Evolutionary conservation across 2,113 vertebrate genomes (phyloP), one percentile per base, ranked within the genome.

Genomic region (Baryphthengus martii): DNA sequence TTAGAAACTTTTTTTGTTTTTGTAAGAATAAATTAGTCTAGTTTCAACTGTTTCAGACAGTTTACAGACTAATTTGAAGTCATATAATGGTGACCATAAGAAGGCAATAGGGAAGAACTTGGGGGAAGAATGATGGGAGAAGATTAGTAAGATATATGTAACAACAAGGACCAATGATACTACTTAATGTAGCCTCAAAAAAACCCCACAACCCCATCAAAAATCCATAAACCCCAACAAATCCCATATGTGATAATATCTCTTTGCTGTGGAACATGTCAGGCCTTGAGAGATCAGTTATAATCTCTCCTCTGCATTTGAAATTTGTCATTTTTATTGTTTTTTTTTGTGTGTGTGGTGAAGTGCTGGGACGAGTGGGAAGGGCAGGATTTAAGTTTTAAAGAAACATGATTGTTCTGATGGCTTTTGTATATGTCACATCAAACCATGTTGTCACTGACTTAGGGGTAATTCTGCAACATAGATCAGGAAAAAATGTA

Each of bases 271-370:
- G n/a, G 44, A 72, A 50, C 7, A 49, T 33, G 13, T 49, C 35
- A 56, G 31, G 16, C 9, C 6, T 42, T 4, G 4, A 53, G 37
- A 56, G 20, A n/a, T 61, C 42, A 52, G n/a, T 85, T 53, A 3
- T 13, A 29, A 49, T n/a, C 20, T 20, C 5, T 53, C 5, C 14
- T 7, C 19, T 62, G 13, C 13, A 11, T 76, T 39, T 71, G 47
- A 52, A 78, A 67, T 73, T 40, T 68, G 37, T 20, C 49, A 62
- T 6, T 61, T 0, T 8, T 15, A 39, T 10, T 10, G 35, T 11
- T 11, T 61, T 59, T 59, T 13, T 19, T 3, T 0, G 3, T n/a
- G n/a, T n/a, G n/a, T n/a, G n/a, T n/a, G n/a, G n/a, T n/a, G 6
- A 7, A 18, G 55, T 31, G 17, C 31, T 33, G 10, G 10, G 33